phyloP scores from a whole-genome alignment of 2,797 vertebrate genomes.

The Myotis myotis region DNA sequence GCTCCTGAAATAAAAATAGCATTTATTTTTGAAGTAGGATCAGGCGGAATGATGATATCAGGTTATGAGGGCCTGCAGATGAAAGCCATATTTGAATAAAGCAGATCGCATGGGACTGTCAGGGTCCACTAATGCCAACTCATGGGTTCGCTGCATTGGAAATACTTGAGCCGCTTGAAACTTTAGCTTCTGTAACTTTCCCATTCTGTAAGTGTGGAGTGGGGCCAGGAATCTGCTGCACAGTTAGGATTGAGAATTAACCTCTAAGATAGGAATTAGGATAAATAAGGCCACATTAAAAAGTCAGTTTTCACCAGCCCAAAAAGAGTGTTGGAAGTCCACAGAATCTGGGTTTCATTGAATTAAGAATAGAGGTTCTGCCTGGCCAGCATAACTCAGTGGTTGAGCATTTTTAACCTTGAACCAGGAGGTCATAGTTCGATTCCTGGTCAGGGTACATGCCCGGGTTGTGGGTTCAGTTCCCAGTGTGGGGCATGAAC shows the following conservation, averaged over 20 bases:
- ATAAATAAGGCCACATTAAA: not conserved
- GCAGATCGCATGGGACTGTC: accelerated
- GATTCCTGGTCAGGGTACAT: no score
- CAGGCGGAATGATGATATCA: no score
- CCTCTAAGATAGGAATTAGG: accelerated
- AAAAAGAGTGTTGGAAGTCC: not conserved
- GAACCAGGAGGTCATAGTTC: no score
- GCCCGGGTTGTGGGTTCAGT: no score
- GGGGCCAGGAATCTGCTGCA: not conserved
- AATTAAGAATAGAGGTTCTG: not conserved
- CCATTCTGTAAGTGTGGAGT: not conserved
- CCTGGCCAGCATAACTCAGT: no score
- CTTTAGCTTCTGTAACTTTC: not conserved
- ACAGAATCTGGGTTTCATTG: not conserved
- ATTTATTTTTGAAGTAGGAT: not conserved
- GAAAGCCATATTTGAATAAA: not conserved
- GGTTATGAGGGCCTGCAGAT: not conserved
- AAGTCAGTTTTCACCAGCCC: not conserved
- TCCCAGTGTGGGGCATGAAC: no score
- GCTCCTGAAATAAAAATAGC: not conserved
- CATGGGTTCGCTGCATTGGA: not conserved
- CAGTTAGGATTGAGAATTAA: not conserved
- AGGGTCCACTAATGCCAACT: not conserved
- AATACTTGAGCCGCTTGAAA: not conserved
- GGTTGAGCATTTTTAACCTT: no score